Conservation (phyloP, 2,797 vertebrate species). For the Paedocypris micromegethes region DNA sequence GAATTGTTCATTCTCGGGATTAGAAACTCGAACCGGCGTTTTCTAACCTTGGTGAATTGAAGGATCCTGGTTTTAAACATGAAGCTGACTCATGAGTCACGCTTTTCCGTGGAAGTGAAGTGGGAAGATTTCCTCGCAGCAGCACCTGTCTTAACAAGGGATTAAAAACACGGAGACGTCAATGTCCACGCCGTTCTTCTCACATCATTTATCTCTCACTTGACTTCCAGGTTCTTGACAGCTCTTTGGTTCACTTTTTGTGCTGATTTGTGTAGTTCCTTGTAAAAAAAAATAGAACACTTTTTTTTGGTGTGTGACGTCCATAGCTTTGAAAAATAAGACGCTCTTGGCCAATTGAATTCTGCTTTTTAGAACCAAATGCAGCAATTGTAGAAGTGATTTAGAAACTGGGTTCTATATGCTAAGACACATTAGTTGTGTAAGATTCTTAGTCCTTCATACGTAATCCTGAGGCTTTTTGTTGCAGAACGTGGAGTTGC, state of each 20-base stretch:
- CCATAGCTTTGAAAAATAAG: no score
- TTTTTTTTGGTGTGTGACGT: no score
- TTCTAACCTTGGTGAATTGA: neutral
- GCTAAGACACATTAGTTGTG: no score
- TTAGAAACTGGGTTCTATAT: no score
- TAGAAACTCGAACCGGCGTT: no score
- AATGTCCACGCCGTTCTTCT: constrained; percentile 34
- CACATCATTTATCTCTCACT: neutral
- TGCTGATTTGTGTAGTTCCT: neutral
- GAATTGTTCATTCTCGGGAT: no score
- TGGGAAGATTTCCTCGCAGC: constrained; percentile 1
- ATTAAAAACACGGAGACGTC: constrained; percentile 20
- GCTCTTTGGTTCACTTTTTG: constrained; percentile 1
- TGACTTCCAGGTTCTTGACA: neutral
- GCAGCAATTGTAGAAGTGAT: no score
- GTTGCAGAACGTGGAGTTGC: constrained; percentile 86
- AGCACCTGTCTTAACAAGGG: constrained; percentile 8
- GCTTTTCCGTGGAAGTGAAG: constrained; percentile 11
- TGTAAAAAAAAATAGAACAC: no score
- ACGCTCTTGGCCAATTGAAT: no score
- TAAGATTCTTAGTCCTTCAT: no score
- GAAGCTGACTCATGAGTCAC: neutral
- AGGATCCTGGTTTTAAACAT: neutral
- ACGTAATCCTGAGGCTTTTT: no score
- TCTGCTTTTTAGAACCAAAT: no score